Conservation (phyloP, 2,888 invertebrate species). For the Meta bourneti region DNA sequence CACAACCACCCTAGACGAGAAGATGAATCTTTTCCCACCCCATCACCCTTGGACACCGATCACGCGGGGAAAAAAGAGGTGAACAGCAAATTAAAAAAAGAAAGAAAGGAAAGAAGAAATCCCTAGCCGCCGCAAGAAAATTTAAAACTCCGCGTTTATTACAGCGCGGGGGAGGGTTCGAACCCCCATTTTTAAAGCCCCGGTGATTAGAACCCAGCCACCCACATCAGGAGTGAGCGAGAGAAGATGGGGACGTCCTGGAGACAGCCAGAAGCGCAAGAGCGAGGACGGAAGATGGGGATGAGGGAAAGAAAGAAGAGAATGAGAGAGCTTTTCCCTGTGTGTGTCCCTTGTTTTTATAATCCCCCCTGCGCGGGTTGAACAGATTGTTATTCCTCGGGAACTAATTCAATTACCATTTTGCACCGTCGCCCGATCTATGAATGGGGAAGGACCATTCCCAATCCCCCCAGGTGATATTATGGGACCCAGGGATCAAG, state of each 20-base stretch:
- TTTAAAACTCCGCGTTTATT: constrained; percentile 68
- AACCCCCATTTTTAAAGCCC: constrained; percentile 64
- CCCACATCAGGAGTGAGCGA: constrained; percentile 39
- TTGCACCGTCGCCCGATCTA: constrained; percentile 72
- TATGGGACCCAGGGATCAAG: constrained; percentile 53
- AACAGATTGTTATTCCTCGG: constrained; percentile 75
- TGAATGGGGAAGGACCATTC: constrained; percentile 46
- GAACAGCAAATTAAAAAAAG: constrained; percentile 9
- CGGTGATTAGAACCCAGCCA: constrained; percentile 66
- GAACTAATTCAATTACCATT: constrained; percentile 75
- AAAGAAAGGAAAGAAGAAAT: constrained; percentile 21
- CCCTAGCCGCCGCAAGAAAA: constrained; percentile 47
- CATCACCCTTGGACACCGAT: constrained; percentile 25
- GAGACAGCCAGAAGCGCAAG: constrained; percentile 44
- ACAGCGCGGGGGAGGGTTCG: constrained; percentile 7
- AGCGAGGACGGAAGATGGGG: background rate
- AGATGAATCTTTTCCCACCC: constrained; percentile 27
- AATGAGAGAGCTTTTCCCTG: constrained; percentile 10
- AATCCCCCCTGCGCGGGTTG: constrained; percentile 62
- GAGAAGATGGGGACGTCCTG: background rate
- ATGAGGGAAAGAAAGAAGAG: constrained; percentile 13
- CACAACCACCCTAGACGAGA: constrained; percentile 9
- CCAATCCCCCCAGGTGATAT: constrained; percentile 74
- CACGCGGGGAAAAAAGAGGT: background rate
- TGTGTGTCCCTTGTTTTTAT: constrained; percentile 66